Base-by-base conservation (phyloP, 2,888 invertebrate genomes). In the Bellardia bayeri region DNA sequence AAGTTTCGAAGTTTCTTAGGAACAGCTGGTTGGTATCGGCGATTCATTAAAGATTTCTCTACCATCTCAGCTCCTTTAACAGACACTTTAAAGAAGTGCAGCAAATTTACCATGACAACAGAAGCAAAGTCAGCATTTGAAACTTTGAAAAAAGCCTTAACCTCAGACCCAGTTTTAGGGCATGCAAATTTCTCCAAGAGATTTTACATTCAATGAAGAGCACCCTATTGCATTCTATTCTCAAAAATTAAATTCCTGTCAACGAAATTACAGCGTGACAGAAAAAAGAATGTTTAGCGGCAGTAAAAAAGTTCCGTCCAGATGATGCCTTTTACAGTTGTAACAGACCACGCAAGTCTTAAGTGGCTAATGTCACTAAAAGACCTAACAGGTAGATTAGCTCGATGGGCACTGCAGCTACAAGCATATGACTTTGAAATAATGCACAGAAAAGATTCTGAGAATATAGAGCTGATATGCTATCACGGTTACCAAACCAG, bases 321-420 rank as follows among this genome's bases (percentile, higher is more conserved):
- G 23, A 23, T 23, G 23, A 23, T 23, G 23, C 23, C 1, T 23
- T 23, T 23, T 61, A 16, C 16, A 3, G 16, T 64, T 2, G 40
- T 64, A 1, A 64, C 64, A 9, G 64, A 64, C 8, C 64, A 64
- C 40, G 64, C 64, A 1, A 64, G 64, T 16, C 64, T 64, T 0
- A 40, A 64, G 16, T 64, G 64, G 64, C 16, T 64, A 14, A 64
- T 64, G 64, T 16, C 64, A 2, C 9, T 64, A 2, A 69, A 69
- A 51, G 68, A 69, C 49, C 13, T 69, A 30, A 33, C 49, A 7
- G 68, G 68, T 7, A 49, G 30, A 33, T 69, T 71, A 13, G 71
- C 51, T 7, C 33, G 71, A 3, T 71, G 71, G 71, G 54, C 71
- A 8, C 37, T 71, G 2, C 71, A 71, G n/a, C 71, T 71, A 3